These are phyloP conservation scores for Drosophila ananassae DNA, from an alignment of 1,140 invertebrate genomes.

Conservation along the genomic window DNA sequence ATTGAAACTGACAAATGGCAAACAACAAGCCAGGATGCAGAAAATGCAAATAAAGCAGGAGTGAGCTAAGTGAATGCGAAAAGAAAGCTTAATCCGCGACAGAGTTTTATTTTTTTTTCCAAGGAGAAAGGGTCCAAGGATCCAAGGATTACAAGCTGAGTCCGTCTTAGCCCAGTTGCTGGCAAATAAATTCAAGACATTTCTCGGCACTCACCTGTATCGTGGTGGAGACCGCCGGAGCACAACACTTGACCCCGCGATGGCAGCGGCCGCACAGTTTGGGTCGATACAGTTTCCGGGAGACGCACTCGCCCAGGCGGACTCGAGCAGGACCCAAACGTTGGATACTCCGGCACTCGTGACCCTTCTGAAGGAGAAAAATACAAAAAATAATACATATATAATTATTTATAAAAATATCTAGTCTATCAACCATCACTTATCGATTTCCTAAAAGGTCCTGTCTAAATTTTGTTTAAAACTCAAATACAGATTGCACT, in stretches of 20 bases:
- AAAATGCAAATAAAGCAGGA: slow-evolving; percentile 16
- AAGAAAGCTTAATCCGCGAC: slow-evolving; percentile 6
- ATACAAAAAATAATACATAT: neutral
- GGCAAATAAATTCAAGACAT: slow-evolving; percentile 1
- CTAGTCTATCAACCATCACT: too few species aligned
- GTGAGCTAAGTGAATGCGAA: slow-evolving; percentile 3
- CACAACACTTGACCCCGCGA: slow-evolving; percentile 85
- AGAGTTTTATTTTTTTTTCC: neutral
- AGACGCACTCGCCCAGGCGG: slow-evolving; percentile 87
- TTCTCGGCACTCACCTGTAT: slow-evolving; percentile 84
- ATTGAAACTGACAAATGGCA: slow-evolving; percentile 54
- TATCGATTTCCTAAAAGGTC: too few species aligned
- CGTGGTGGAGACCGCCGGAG: slow-evolving; percentile 86
- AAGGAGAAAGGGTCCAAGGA: neutral
- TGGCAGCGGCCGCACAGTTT: slow-evolving; percentile 87
- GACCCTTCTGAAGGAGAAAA: slow-evolving; percentile 85
- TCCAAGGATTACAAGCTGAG: slow-evolving; percentile 10
- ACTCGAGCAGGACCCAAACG: slow-evolving; percentile 85
- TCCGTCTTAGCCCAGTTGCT: slow-evolving; percentile 31
- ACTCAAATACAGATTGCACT: too few species aligned
- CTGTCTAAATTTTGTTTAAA: too few species aligned
- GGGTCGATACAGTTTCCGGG: slow-evolving; percentile 86
- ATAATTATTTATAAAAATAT: neutral
- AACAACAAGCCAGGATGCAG: slow-evolving; percentile 23
- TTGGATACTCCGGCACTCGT: slow-evolving; percentile 88